Conservation (phyloP, 2,113 vertebrate species). For the Eubucco bourcierii region DNA sequence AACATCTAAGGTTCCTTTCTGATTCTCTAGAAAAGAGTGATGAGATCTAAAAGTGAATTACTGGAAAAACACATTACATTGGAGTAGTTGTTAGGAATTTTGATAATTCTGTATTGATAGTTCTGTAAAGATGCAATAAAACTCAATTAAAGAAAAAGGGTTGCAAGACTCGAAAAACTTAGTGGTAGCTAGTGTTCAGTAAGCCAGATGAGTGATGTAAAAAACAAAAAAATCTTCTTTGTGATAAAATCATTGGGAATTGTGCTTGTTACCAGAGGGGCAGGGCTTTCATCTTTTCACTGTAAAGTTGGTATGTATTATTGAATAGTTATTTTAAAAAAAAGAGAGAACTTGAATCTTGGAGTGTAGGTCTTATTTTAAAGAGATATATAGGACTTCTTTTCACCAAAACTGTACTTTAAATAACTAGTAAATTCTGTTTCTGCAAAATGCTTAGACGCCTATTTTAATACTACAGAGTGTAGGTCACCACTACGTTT, state of each 20-base stretch:
- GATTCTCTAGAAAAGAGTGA: neutral
- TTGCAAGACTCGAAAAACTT: neutral
- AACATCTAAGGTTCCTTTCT: neutral
- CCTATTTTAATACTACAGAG: neutral
- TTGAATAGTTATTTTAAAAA: neutral
- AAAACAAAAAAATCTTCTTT: neutral
- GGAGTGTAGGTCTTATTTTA: neutral
- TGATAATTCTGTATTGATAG: neutral
- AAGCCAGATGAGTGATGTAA: neutral
- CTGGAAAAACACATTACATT: neutral
- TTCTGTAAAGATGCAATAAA: neutral
- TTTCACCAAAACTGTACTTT: neutral
- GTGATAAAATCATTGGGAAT: neutral
- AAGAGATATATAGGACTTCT: neutral
- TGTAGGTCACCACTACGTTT: neutral
- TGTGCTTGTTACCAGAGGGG: neutral
- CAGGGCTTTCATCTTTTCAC: neutral
- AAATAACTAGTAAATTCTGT: neutral
- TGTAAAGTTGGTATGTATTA: neutral
- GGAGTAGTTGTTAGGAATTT: neutral
- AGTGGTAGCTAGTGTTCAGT: neutral
- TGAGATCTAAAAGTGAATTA: neutral
- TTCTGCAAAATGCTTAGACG: neutral
- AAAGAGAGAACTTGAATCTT: neutral
- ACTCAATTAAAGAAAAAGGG: neutral